phyloP scores from a whole-genome alignment of 2,797 vertebrate species.

The Channa striata region DNA sequence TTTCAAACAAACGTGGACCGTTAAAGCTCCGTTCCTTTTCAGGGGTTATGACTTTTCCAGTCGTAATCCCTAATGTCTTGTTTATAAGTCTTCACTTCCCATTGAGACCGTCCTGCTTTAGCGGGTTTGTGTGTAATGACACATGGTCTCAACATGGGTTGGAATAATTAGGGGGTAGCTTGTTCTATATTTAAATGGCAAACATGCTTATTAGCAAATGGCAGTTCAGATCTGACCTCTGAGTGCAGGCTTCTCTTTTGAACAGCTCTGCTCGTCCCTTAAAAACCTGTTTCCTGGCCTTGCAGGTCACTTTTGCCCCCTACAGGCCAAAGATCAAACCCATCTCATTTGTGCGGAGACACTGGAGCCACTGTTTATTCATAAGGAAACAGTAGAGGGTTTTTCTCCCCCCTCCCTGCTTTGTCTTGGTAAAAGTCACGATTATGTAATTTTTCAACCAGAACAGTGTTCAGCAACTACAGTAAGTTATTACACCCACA shows the following conservation, averaged over 20 bases:
- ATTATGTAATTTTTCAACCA: slow-evolving; percentile 4
- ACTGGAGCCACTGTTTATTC: background rate
- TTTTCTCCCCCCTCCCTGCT: background rate
- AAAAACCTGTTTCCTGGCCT: slow-evolving; percentile 30
- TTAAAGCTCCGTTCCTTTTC: slow-evolving; percentile 23
- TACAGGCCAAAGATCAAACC: slow-evolving; percentile 42
- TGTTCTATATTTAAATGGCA: slow-evolving; percentile 79
- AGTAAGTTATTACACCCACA: background rate
- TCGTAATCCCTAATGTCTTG: slow-evolving; percentile 51
- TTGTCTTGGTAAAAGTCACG: background rate
- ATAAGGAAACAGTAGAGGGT: slow-evolving; percentile 6
- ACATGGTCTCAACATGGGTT: slow-evolving; percentile 63
- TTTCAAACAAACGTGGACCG: slow-evolving; percentile 40
- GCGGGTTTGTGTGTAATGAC: slow-evolving; percentile 64
- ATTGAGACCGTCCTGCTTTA: slow-evolving; percentile 41
- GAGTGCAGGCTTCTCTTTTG: slow-evolving; percentile 22
- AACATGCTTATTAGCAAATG: slow-evolving; percentile 83
- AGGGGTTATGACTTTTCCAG: slow-evolving; percentile 46
- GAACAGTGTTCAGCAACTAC: background rate
- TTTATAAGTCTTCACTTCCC: slow-evolving; percentile 64
- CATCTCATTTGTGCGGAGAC: slow-evolving; percentile 2
- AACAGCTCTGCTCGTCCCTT: slow-evolving; percentile 52
- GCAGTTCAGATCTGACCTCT: slow-evolving; percentile 67
- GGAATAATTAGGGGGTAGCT: slow-evolving; percentile 74
- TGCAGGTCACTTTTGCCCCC: slow-evolving; percentile 29